A percentile compares a stretch with the other conserved stretches of the same genome.
Evolutionary conservation across 2,113 vertebrate species (phyloP).

Genomic region (Perca flavescens): DNA sequence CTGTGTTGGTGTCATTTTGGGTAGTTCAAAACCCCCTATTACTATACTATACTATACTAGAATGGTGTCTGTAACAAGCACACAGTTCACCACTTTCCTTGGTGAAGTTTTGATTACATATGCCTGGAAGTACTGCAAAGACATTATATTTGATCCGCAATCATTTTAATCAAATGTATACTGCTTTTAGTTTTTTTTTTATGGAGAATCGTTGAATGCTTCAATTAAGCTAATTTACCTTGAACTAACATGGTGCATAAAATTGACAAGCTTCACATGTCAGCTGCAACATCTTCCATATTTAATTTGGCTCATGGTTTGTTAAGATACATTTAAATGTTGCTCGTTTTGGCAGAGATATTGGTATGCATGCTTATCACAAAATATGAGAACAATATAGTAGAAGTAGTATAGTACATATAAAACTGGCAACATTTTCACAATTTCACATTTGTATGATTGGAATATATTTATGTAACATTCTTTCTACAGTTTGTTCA

Average conservation of each 20-base stretch:
- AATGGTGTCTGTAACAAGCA: background rate
- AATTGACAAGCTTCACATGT: background rate
- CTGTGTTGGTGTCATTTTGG: background rate
- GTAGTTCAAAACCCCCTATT: background rate
- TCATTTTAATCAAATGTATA: background rate
- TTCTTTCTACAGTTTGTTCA: background rate
- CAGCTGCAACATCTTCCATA: background rate
- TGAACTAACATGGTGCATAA: background rate
- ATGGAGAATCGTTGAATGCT: background rate
- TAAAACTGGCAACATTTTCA: background rate
- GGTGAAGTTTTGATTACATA: background rate
- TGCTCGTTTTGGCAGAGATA: no score
- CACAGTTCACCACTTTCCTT: background rate
- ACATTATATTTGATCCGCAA: background rate
- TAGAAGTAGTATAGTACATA: background rate
- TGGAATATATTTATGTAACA: background rate
- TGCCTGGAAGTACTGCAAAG: background rate
- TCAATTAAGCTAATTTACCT: background rate
- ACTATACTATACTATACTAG: no score
- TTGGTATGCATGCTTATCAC: background rate
- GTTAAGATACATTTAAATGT: background rate
- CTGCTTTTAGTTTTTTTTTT: background rate
- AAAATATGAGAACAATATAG: background rate
- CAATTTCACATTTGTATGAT: background rate
- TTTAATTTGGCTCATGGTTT: background rate